Percentiles rank a stretch among this genome's conserved stretches.
phyloP scores from a whole-genome alignment of 2,113 vertebrate species.

The Pseudopodoces humilis region DNA sequence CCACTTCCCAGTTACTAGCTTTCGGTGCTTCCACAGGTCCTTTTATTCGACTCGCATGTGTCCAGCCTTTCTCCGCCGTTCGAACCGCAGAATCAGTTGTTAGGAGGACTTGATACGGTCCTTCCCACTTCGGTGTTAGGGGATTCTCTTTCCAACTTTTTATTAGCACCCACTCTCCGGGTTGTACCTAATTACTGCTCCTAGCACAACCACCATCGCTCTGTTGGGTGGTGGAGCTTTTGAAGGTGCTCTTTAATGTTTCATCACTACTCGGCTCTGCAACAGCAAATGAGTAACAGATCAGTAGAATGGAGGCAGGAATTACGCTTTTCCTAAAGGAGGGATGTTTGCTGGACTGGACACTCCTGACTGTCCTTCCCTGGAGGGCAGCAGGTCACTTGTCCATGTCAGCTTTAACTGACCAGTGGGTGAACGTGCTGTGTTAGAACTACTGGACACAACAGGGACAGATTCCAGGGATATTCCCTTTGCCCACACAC shows the following conservation, averaged over 20 bases:
- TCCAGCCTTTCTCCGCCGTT: too few relatives aligned
- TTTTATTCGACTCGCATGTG: too few relatives aligned
- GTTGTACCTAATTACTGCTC: constrained; percentile 19
- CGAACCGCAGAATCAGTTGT: too few relatives aligned
- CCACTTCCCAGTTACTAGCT: too few relatives aligned
- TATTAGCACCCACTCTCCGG: too few relatives aligned
- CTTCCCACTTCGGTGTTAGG: too few relatives aligned
- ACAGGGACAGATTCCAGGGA: background rate
- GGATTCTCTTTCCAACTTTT: too few relatives aligned
- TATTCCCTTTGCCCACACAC: background rate
- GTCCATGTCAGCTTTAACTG: background rate
- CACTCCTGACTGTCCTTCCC: accelerated
- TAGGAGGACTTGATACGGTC: too few relatives aligned
- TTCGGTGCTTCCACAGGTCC: too few relatives aligned
- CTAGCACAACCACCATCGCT: background rate
- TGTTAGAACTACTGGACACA: accelerated
- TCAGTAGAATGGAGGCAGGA: background rate
- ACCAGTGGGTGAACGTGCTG: accelerated
- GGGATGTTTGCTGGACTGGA: background rate
- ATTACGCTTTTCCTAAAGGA: background rate
- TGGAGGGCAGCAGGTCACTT: background rate
- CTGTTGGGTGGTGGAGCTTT: constrained; percentile 12
- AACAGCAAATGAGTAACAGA: background rate
- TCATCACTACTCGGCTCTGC: background rate
- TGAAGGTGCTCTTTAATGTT: constrained; percentile 12